Evolutionary conservation across 2,797 vertebrate species (phyloP).

Genomic region (Clarias fuscus): DNA sequence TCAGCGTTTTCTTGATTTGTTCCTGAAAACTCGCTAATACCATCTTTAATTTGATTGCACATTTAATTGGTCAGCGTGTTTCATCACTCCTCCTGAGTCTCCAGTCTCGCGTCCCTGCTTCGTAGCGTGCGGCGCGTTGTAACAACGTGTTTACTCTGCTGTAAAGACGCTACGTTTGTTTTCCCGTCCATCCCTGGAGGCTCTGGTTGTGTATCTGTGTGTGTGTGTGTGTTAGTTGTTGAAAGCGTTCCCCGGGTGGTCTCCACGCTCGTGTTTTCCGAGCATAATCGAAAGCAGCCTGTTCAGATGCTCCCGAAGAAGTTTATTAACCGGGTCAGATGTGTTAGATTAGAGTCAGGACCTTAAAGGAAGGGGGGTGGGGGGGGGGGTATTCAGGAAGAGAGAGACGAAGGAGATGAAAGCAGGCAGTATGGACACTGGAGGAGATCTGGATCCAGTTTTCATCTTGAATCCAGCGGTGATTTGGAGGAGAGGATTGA

Average conservation of each 20-base stretch:
- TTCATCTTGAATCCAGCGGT: background rate
- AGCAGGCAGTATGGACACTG: background rate
- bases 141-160: background rate
- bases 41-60: background rate
- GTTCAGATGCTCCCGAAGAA: conserved; percentile 18
- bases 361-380: background rate
- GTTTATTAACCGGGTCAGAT: conserved; percentile 30
- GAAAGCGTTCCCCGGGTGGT: conserved; percentile 43
- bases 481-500: background rate
- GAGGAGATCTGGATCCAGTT: background rate
- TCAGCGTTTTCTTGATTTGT: background rate
- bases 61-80: background rate
- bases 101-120: background rate
- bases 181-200: conserved; percentile 19
- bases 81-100: background rate
- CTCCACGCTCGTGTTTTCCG: conserved; percentile 1
- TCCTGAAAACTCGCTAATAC: background rate
- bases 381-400: background rate
- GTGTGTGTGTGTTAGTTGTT: background rate
- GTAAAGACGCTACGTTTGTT: background rate
- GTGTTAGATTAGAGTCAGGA: conserved; percentile 25
- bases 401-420: conserved; percentile 24
- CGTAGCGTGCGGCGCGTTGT: background rate
- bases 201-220: background rate
- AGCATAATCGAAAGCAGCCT: conserved; percentile 34